Base-by-base conservation (phyloP, 2,888 invertebrate species). In the Halictus ligatus region DNA sequence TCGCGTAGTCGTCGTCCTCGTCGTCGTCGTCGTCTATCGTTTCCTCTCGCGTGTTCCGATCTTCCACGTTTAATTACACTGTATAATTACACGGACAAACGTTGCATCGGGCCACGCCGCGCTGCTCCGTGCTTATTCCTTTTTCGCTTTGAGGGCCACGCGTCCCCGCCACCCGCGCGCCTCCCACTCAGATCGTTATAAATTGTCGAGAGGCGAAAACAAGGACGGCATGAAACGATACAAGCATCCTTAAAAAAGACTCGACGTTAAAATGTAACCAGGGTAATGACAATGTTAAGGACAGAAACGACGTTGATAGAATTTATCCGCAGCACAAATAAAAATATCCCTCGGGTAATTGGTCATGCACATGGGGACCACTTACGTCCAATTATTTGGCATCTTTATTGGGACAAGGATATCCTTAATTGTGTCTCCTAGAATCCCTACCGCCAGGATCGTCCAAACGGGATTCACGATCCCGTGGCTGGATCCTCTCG, bases 31-130 rank as follows among this genome's bases (percentile, higher is more conserved):
- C 40, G 35, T 72, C 71, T 46, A 40, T 25, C 64, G 25, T 50
- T 78, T 54, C n/a, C 60, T 50, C 75, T 35, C 29, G 25, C 35
- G 72, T 35, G 50, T 75, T 25, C 67, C 78, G n/a, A 78, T 80
- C 54, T 77, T 69, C 15, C 72, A 71, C 60, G 69, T 83, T 78
- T 83, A 78, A 83, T 84, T 85, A 75, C 54, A 64, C 72, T 72
- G 60, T 58, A 54, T 72, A 76, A 85, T 85, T 76, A 40, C 73
- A 12, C 73, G 58, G 71, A 48, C 54, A 84, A 79, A 79, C 58
- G 75, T 29, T 21, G n/a, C 2, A 15, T 40, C 72, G 25, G 12
- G 13, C 50, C 21, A 67, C 72, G 25, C 15, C 1, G 15, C 8
- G n/a, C 12, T 35, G 21, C 35, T 29, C 18, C 13, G 25, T 60